Conservation (phyloP, 2,888 invertebrate genomes). For the Clepsis dumicolana region DNA sequence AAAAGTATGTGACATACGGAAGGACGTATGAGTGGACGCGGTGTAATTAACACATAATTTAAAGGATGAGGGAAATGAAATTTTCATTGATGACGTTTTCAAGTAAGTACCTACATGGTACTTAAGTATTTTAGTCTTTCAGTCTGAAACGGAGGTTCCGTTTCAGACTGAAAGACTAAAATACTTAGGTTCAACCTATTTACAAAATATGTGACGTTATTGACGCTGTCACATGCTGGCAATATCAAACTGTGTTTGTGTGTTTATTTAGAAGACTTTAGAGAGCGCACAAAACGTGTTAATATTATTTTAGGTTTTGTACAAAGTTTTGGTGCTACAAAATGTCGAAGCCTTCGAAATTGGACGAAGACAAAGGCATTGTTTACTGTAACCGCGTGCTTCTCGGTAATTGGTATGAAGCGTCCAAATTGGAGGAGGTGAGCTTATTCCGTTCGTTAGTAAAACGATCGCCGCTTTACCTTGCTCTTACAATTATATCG, state of each 20-base stretch:
- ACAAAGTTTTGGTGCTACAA: slow-evolving; percentile 6
- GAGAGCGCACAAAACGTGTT: neutral
- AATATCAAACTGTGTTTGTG: neutral
- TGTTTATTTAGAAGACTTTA: too few relatives aligned
- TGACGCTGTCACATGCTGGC: neutral
- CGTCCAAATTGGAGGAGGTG: slow-evolving; percentile 77
- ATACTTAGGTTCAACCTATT: too few relatives aligned
- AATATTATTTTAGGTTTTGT: slow-evolving; percentile 4
- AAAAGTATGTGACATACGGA: neutral
- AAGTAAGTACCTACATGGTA: too few relatives aligned
- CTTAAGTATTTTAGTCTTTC: too few relatives aligned
- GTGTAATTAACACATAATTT: neutral
- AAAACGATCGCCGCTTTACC: slow-evolving; percentile 25
- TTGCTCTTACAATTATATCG: slow-evolving; percentile 17
- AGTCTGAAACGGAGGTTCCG: too few relatives aligned
- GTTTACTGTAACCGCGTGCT: slow-evolving; percentile 75
- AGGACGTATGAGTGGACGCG: neutral
- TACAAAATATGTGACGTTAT: slow-evolving; percentile 4
- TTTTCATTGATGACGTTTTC: too few relatives aligned
- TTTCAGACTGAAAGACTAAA: too few relatives aligned
- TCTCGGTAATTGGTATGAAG: slow-evolving; percentile 80
- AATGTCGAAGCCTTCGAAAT: slow-evolving; percentile 55
- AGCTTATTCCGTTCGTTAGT: slow-evolving; percentile 43
- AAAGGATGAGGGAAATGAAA: too few relatives aligned
- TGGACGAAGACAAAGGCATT: slow-evolving; percentile 71